Percentiles rank a stretch among this genome's conserved stretches.
Conservation (phyloP, 2,113 vertebrate genomes). For the Origma solitaria region DNA sequence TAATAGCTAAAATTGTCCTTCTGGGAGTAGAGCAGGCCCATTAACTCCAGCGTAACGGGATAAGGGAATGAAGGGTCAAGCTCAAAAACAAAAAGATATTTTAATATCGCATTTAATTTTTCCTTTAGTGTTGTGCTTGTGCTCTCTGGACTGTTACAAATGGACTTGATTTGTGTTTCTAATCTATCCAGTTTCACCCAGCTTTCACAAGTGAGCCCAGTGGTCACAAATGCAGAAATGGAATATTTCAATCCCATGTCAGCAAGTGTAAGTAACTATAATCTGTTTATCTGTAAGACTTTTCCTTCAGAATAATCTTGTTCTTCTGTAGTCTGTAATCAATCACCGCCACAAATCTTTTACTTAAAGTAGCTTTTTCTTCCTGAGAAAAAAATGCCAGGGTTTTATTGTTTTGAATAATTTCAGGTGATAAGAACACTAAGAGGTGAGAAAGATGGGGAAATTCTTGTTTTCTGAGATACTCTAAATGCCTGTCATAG, state of each 20-base stretch:
- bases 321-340: not conserved
- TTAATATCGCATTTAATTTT: not conserved
- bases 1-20: not conserved
- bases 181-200: not conserved
- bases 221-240: not conserved
- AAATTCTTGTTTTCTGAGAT: constrained; percentile 35
- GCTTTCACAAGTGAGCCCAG: not conserved
- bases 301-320: constrained; percentile 16
- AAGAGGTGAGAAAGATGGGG: not conserved
- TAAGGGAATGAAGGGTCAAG: not conserved
- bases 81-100: not conserved
- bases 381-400: not conserved
- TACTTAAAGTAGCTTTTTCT: not conserved
- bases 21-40: not conserved
- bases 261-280: constrained; percentile 16
- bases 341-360: not conserved
- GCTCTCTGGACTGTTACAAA: not conserved
- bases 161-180: not conserved
- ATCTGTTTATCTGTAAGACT: constrained; percentile 28
- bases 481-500: not conserved
- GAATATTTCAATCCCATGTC: constrained; percentile 6
- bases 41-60: not conserved
- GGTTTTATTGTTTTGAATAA: not conserved
- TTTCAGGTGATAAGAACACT: not conserved
- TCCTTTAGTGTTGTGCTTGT: not conserved